Base-by-base conservation (phyloP, 2,113 vertebrate species). In the Paramisgurnus dabryanus region DNA sequence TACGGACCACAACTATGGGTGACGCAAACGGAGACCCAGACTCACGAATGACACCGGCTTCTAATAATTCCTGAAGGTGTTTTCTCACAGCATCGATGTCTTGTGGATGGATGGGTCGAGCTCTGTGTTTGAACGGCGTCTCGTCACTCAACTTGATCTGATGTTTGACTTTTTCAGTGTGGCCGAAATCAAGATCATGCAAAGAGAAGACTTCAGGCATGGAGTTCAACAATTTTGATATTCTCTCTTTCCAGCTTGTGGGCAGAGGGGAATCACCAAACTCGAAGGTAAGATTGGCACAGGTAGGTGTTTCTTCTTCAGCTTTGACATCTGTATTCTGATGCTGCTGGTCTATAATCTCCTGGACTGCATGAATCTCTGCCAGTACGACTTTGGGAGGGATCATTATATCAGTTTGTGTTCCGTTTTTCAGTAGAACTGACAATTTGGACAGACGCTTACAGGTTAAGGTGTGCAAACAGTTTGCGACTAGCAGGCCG, bases 161-260 rank as follows among this genome's bases (percentile, higher is more conserved):
- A 34, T 77, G 57, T 50, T 77, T 82, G 7, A 82, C 49, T 55
- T 76, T 76, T 3, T 53, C 11, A 7, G 73, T 70, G 45, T 49
- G 65, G 11, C 73, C 74, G 43, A 40, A 82, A 12, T 82, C 74
- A 2, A 70, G 49, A 39, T 78, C 57, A 17, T 77, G 47, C 40
- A 50, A 34, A 11, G 80, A 74, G 41, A 82, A 82, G 17, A 82
- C 80, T 45, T 78, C 74, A 12, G 79, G 49, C 79, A 68, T 75
- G 3, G 63, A 8, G 10, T 34, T 39, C 15, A 81, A 12, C 15
- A 76, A 60, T 41, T 81, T 18, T 12, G 8, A 34, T 10, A 81
- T 76, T 34, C 22, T 75, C 13, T 64, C 58, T 41, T 77, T 82
- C 80, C 47, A 82, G 6, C 4, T 27, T 71, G 49, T 5, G 2